Evolutionary conservation across 2,888 invertebrate genomes (phyloP).

Genomic region (Synanthedon andrenaeformis): DNA sequence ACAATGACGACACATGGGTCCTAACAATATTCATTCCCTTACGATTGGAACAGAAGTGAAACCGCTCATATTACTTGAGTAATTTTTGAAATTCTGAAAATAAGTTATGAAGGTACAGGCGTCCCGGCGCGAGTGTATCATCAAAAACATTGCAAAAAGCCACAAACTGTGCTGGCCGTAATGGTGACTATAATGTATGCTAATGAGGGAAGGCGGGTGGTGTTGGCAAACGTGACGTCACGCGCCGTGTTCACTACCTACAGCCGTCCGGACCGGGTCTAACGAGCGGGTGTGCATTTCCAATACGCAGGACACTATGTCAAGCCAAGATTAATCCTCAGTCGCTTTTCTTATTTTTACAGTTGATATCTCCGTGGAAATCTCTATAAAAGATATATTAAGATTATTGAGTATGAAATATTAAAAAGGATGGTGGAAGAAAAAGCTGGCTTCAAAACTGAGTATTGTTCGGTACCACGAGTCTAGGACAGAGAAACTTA

Average conservation of each 20-base stretch:
- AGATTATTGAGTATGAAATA: no score
- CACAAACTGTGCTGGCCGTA: slow-evolving; percentile 49
- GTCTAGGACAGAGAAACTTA: neutral
- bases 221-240: slow-evolving; percentile 58
- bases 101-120: slow-evolving; percentile 4
- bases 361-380: no score
- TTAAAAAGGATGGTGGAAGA: no score
- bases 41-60: neutral
- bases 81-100: neutral
- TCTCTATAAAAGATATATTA: no score
- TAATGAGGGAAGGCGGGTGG: slow-evolving; percentile 58
- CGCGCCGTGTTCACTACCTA: slow-evolving; percentile 35
- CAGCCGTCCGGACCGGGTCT: slow-evolving; percentile 36
- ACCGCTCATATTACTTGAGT: neutral
- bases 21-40: no score
- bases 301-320: slow-evolving; percentile 38
- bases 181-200: slow-evolving; percentile 67
- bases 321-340: slow-evolving; percentile 13
- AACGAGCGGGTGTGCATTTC: slow-evolving; percentile 62
- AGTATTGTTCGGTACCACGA: no score
- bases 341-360: slow-evolving; percentile 2
- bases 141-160: slow-evolving; percentile 53
- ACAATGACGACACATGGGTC: no score
- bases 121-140: slow-evolving; percentile 31
- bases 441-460: no score